These are phyloP conservation scores for Neotragus moschatus DNA, from an alignment of 2,113 vertebrate species.

Conservation along the genomic window DNA sequence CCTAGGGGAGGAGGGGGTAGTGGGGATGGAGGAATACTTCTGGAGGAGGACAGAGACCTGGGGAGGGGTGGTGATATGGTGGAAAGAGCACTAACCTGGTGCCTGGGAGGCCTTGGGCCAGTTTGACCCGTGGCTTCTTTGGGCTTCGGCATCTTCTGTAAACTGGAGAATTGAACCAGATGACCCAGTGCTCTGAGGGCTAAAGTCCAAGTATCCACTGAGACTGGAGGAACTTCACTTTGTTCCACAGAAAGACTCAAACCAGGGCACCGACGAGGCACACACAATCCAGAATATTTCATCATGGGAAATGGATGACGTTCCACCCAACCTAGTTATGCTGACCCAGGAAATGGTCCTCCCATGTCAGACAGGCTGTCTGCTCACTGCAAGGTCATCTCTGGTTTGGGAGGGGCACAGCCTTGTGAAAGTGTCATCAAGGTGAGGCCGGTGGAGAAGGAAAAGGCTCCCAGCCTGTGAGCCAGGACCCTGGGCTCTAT, in stretches of 20 bases:
- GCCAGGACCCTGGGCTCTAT: neutral
- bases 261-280: neutral
- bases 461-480: neutral
- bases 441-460: neutral
- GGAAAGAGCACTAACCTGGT: accelerated
- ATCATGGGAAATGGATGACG: neutral
- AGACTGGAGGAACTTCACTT: neutral
- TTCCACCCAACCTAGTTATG: too few relatives aligned
- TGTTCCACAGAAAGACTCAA: neutral
- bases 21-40: accelerated
- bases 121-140: neutral
- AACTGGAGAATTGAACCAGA: neutral
- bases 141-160: neutral
- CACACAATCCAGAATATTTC: neutral
- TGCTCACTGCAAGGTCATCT: neutral
- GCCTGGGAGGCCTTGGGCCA: accelerated
- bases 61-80: neutral
- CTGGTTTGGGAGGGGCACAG: neutral
- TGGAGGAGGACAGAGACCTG: neutral
- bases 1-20: neutral
- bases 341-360: neutral
- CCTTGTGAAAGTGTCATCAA: neutral
- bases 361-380: neutral
- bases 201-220: accelerated
- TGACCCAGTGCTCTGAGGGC: neutral